Conservation (phyloP, 2,888 invertebrate genomes). For the Spatulosminthurus flaviceps region DNA sequence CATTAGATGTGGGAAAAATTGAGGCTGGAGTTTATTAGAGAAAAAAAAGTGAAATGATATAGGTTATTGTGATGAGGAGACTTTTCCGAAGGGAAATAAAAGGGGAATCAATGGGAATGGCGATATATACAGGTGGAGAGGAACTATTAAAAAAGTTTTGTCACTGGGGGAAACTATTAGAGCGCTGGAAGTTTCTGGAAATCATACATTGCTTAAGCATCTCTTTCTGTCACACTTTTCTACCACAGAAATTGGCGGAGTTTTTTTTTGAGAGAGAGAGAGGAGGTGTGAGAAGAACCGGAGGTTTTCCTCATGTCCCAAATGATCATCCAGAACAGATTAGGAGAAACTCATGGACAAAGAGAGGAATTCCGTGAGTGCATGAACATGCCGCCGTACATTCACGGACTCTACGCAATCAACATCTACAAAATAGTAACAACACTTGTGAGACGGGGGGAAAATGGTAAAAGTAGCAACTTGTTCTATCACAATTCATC, state of each 20-base stretch:
- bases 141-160: constrained; percentile 53
- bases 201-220: not conserved
- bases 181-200: constrained; percentile 18
- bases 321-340: constrained; percentile 9
- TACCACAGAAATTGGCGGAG: not conserved
- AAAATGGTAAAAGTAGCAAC: too few species aligned
- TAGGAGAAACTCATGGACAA: not conserved
- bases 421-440: not conserved
- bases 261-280: not conserved
- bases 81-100: constrained; percentile 50
- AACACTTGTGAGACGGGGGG: not conserved
- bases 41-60: constrained; percentile 29
- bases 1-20: too few species aligned
- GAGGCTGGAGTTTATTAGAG: not conserved
- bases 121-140: constrained; percentile 36
- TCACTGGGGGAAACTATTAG: constrained; percentile 49
- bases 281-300: not conserved
- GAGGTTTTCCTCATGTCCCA: not conserved
- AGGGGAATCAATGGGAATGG: constrained; percentile 42
- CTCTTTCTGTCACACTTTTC: not conserved
- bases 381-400: not conserved
- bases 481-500: too few species aligned
- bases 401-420: not conserved
- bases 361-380: not conserved
- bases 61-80: not conserved